Conservation (phyloP, 2,797 vertebrate genomes). For the Neoniphon sammara region DNA sequence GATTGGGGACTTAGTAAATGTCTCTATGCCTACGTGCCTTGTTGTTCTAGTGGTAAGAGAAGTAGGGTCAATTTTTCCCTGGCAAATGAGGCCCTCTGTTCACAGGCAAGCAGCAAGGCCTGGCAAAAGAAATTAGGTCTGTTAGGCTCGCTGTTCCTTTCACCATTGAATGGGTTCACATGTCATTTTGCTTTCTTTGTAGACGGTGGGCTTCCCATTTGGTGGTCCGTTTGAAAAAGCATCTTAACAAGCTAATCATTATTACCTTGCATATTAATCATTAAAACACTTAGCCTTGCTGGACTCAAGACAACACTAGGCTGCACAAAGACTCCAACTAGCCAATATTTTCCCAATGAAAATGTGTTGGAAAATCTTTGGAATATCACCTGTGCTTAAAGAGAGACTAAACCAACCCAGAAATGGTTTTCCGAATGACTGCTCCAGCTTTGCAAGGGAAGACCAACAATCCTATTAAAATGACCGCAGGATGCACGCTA, state of each 20-base stretch:
- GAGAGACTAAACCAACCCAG: constrained; percentile 9
- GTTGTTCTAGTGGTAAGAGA: constrained; percentile 46
- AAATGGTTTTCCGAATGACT: constrained; percentile 34
- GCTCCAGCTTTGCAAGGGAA: constrained; percentile 30
- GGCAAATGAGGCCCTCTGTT: constrained; percentile 42
- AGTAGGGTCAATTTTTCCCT: constrained; percentile 10
- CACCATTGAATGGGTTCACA: neutral
- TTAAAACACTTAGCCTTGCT: constrained; percentile 2
- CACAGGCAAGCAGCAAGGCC: constrained; percentile 36
- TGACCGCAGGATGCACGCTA: constrained; percentile 46
- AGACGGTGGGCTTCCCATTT: constrained; percentile 18
- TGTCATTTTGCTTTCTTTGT: neutral
- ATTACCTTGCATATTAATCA: constrained; percentile 5
- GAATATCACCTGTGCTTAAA: constrained; percentile 24
- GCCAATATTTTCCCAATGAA: constrained; percentile 16
- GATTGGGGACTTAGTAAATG: constrained; percentile 68
- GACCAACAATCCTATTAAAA: constrained; percentile 47
- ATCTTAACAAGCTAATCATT: constrained; percentile 16
- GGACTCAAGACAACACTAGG: constrained; percentile 11
- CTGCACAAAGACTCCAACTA: constrained; percentile 4
- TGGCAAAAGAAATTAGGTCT: constrained; percentile 15
- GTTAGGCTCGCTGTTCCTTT: constrained; percentile 7
- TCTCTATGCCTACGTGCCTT: constrained; percentile 40
- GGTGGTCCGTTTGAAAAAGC: constrained; percentile 14
- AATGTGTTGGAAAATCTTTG: constrained; percentile 16